Conservation (phyloP, 1,140 invertebrate genomes). For the Penaeus vannamei region DNA sequence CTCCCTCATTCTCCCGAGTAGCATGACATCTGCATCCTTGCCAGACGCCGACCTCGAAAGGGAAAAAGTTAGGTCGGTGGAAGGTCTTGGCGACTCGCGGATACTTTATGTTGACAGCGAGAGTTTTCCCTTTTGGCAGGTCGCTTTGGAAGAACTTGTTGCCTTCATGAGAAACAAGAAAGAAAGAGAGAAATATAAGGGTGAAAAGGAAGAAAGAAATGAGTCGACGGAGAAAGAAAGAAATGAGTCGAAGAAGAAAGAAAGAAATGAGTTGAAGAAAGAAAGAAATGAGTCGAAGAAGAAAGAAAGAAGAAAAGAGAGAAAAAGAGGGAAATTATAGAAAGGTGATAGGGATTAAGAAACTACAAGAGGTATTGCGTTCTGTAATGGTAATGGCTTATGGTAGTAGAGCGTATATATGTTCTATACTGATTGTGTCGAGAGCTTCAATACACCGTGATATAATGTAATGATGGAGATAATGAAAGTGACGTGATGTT, state of each 20-base stretch:
- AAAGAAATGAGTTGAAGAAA: background rate
- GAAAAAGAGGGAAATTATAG: background rate
- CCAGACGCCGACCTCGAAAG: no score
- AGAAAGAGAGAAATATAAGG: background rate
- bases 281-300: background rate
- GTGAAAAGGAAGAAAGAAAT: background rate
- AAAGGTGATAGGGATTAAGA: background rate
- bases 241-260: background rate
- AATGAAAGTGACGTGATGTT: no score
- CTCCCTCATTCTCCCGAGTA: background rate
- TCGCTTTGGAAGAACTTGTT: no score
- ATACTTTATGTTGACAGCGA: no score
- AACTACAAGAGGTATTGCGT: background rate
- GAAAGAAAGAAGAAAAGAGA: background rate
- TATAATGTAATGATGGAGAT: no score
- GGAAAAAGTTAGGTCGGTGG: no score
- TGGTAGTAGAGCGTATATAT: no score
- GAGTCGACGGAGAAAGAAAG: background rate
- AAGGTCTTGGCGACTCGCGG: no score
- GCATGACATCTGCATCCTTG: background rate
- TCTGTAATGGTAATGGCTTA: no score
- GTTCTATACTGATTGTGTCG: no score
- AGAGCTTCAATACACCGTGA: no score
- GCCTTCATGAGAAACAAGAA: background rate
- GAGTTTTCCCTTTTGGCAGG: no score